Evolutionary conservation across 2,797 vertebrate genomes (phyloP), one percentile per base, ranked within the genome.

Genomic region (Discoglossus pictus): DNA sequence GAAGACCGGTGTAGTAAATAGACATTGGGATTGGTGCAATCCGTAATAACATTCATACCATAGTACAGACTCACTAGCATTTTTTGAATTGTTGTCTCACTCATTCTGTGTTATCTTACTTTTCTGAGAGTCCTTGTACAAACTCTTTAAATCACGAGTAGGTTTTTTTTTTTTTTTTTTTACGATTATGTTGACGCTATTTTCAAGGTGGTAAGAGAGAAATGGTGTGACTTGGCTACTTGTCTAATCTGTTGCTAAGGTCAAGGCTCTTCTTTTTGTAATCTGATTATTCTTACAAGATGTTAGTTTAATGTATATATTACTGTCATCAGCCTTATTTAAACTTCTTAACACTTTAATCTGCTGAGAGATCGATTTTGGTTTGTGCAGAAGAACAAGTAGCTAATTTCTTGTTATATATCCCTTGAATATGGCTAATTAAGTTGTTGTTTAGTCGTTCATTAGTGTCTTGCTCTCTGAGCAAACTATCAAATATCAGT

Each of bases 181-280:
- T 80, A 73, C 36, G 62, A 4, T 61, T 50, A 40, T 75, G 82
- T 83, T 79, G 73, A 79, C 78, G 75, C 46, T 51, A 43, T 76
- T 79, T 79, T 77, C 48, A 78, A 70, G 58, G 51, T 76, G 65
- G 72, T 38, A 70, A 71, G 59, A 62, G 48, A 73, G 74, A 76
- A 75, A 31, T 67, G 58, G 66, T 78, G 65, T 78, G 75, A 68
- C 66, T 36, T 77, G 76, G 72, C 72, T 77, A 31, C 43, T 75
- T n/a, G n/a, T n/a, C n/a, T 78, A 79, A 78, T 78, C 75, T 79
- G 38, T 79, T 23, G 50, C 63, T 75, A 65, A 34, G 53, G 68
- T 70, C 61, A 74, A 50, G 39, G 48, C 59, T 55, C 78, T 64
- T 61, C 72, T 79, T 73, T 75, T 70, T 59, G 65, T 73, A 77